These are phyloP conservation scores for Amblyornis subalaris DNA, from an alignment of 2,113 vertebrate species.

Conservation along the genomic window DNA sequence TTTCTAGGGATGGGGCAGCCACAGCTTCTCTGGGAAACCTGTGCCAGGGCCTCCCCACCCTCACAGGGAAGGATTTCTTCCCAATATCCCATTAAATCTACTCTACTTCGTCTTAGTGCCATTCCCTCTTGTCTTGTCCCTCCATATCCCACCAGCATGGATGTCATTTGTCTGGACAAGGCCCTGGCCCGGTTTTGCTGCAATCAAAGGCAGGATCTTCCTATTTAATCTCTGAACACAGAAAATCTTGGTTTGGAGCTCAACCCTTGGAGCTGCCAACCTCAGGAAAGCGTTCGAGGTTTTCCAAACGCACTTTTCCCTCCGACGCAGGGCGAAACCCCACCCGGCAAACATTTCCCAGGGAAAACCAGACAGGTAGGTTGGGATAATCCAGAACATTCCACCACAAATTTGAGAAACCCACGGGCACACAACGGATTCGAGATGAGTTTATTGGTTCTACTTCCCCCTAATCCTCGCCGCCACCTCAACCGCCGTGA, in stretches of 20 bases:
- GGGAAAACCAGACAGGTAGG: not conserved
- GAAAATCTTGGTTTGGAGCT: not conserved
- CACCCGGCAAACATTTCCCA: not conserved
- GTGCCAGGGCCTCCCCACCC: fast-evolving
- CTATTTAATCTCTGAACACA: not conserved
- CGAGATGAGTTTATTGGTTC: not conserved
- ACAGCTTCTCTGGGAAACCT: not conserved
- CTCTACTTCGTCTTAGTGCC: not conserved
- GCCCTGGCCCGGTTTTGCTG: not conserved
- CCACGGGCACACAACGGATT: fast-evolving
- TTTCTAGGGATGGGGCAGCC: not conserved
- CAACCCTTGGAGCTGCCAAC: not conserved
- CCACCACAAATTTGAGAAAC: not conserved
- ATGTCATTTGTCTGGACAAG: not conserved
- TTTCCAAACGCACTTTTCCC: not conserved
- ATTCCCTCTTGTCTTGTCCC: fast-evolving
- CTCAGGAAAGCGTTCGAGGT: not conserved
- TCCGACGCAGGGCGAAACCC: not conserved
- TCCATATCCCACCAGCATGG: fast-evolving
- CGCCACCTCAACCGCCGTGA: fast-evolving
- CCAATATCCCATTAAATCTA: not conserved
- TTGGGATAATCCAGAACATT: not conserved
- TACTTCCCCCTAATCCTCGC: not conserved
- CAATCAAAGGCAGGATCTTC: not conserved
- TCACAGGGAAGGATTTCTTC: not conserved